Base-by-base conservation (phyloP, 2,113 vertebrate species). In the Ceyx margarethae region DNA sequence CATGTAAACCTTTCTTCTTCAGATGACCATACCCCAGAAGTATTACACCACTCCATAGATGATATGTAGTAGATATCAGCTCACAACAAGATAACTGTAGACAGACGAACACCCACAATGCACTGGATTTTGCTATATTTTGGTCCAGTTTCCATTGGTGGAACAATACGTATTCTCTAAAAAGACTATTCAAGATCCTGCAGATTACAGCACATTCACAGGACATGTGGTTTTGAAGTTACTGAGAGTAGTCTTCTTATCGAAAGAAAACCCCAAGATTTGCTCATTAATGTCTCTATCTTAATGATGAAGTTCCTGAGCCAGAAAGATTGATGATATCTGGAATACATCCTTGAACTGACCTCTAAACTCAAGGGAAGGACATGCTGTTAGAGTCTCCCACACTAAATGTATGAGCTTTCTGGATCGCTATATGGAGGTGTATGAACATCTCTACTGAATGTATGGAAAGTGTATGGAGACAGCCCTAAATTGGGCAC, bases 341-440 rank as follows among this genome's bases (percentile, higher is more conserved):
- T 46, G 40, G 40, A 5, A 10, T 0, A 0, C 3, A 13, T 13
- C 45, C 35, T 23, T 68, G 35, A 79, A 20, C 14, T 54, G 21
- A 3, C 8, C n/a, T 89, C 35, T 45, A 23, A 50, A 35, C 35
- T 71, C 53, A 54, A 21, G 54, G 45, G 16, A 43, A 71, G 43
- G 40, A 18, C 31, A 20, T 5, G 0, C 53, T 45, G 4, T 43
- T 72, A 35, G 8, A 13, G 58, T 43, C 31, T 50, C 17, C 48
- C 17, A 11, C 17, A 8, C 5, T 18, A 43, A 69, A 13, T 3
- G 10, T 12, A 15, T 11, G 12, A 53, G 18, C 11, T 67, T 79
- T 78, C 60, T 56, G 51, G 13, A 15, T n/a, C 54, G 19, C 25
- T 25, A 9, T 78, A 60, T 1, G 3, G 17, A 74, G 56, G 19